Evolutionary conservation across 2,113 vertebrate species (phyloP).

Genomic region (Ia io): DNA sequence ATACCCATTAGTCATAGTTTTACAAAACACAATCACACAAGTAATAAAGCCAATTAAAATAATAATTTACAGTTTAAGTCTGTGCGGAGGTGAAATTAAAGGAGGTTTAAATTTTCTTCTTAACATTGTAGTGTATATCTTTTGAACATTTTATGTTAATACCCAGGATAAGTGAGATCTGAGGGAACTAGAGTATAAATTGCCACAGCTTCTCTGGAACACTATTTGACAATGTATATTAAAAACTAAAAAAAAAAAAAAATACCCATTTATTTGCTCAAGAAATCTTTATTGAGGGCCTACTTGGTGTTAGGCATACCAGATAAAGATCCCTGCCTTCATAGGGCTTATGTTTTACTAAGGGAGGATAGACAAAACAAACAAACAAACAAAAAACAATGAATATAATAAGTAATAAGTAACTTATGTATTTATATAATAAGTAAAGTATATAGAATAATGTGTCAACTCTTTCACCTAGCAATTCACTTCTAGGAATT

Average conservation of each 20-base stretch:
- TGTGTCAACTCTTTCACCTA: neutral
- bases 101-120: slow-evolving; percentile 8
- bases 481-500: slow-evolving; percentile 27
- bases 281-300: neutral
- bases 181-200: neutral
- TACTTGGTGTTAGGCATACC: neutral
- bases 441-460: slow-evolving; percentile 8
- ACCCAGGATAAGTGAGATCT: neutral
- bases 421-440: neutral
- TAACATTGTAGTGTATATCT: neutral
- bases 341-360: neutral
- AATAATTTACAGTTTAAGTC: slow-evolving; percentile 24
- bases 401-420: neutral
- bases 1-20: neutral
- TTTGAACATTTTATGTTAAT: neutral
- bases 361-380: neutral
- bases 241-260: neutral
- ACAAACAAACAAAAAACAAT: neutral
- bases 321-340: neutral
- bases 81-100: neutral
- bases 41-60: slow-evolving; percentile 24
- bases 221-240: neutral
- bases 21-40: neutral
- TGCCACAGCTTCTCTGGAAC: too few species aligned
- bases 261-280: neutral